Percentiles rank a stretch among this genome's conserved stretches.
Conservation (phyloP, 2,888 invertebrate genomes). For the Gisinianus flammeolus region DNA sequence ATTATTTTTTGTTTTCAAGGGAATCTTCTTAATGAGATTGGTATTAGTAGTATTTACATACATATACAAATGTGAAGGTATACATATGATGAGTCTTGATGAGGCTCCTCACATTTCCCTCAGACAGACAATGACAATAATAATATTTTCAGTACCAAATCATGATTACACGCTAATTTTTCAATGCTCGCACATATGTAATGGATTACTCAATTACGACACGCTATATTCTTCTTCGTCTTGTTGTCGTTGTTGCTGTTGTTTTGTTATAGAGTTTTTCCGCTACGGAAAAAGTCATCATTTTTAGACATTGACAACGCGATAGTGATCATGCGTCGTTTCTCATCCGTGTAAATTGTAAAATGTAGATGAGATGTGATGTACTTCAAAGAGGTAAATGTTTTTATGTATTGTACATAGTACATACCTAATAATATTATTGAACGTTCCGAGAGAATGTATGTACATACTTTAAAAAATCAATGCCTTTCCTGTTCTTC, state of each 20-base stretch:
- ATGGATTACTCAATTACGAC: neutral
- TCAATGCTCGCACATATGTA: neutral
- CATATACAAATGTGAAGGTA: too few species aligned
- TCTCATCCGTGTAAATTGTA: neutral
- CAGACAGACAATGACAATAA: conserved; percentile 1
- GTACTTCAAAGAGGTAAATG: neutral
- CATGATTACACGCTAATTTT: conserved; percentile 1
- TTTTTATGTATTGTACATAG: too few species aligned
- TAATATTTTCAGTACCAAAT: conserved; percentile 7
- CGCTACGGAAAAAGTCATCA: neutral
- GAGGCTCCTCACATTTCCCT: neutral
- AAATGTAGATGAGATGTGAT: neutral
- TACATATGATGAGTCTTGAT: conserved; percentile 21
- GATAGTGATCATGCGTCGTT: neutral
- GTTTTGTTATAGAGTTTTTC: too few species aligned
- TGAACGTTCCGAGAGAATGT: neutral
- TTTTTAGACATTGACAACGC: neutral
- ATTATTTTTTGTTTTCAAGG: too few species aligned
- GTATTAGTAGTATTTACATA: conserved; percentile 19
- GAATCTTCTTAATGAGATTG: conserved; percentile 37
- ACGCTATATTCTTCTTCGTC: too few species aligned
- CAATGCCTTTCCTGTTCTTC: conserved; percentile 25
- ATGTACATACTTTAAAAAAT: neutral
- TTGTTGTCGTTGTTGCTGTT: too few species aligned
- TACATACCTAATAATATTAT: too few species aligned